Base-by-base conservation (phyloP, 2,113 vertebrate species). In the Anolis carolinensis region DNA sequence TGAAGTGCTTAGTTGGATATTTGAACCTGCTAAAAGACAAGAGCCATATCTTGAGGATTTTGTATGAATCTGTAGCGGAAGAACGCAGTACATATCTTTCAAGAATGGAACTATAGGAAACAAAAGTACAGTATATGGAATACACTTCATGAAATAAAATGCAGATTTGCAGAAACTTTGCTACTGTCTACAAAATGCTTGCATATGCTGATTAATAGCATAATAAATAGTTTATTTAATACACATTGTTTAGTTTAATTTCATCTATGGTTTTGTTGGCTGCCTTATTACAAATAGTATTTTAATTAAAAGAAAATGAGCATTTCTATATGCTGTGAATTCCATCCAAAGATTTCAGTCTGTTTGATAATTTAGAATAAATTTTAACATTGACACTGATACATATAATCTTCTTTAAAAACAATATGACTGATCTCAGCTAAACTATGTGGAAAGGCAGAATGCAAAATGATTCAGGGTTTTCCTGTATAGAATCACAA, bases 1-100 rank as follows among this genome's bases (percentile, higher is more conserved):
- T n/a, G 62, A 85, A 84, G 65, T 30, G 62, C 13, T 85, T 77
- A 68, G 27, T 9, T 78, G 63, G n/a, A 72, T 79, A n/a, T 70
- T 75, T 50, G 8, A 32, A 13, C 32, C 20, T 23, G 3, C 79
- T 71, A 85, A 48, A 73, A 62, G 13, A 4, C 16, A 80, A 86
- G 18, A 8, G 13, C 8, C 63, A 63, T 50, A 65, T 65, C 1
- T 74, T 65, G 39, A 50, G 36, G 77, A 63, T 48, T 32, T 4
- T 79, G 67, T 71, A 34, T 36, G 55, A 86, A 81, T 30, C 68
- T 63, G 30, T 68, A 63, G 20, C 7, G 65, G 8, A 48, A 63
- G 39, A 48, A 44, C 6, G 44, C 65, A 34, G 32, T 8, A 72
- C 39, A 71, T 5, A 86, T 73, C 5, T 86, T 25, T 50, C 21